Evolutionary conservation across 1,140 invertebrate species (phyloP).

Genomic region (Cotesia chilonis): DNA sequence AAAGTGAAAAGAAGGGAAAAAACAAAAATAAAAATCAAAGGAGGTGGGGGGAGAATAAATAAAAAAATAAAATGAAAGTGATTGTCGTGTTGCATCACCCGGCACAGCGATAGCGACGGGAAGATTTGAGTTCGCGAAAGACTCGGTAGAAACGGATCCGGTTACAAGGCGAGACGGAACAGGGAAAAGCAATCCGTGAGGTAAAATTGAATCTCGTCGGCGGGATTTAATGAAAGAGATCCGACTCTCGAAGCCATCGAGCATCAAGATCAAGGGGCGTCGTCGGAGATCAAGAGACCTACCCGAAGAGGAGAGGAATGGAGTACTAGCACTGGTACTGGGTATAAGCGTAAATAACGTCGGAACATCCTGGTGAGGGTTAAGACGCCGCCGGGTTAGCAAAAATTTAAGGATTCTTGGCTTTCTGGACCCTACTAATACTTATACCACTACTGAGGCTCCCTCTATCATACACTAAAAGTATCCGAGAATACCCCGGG

Average conservation of each 20-base stretch:
- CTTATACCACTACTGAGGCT: neutral
- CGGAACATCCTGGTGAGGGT: neutral
- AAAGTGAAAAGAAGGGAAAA: neutral
- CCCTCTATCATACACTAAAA: neutral
- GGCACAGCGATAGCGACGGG: neutral
- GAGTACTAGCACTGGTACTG: neutral
- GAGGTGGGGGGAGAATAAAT: neutral
- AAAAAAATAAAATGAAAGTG: no score
- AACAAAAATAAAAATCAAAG: neutral
- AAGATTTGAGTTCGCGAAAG: neutral
- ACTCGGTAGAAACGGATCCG: slow-evolving; percentile 43
- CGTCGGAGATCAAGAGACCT: slow-evolving; percentile 44
- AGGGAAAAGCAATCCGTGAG: slow-evolving; percentile 62
- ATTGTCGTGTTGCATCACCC: neutral
- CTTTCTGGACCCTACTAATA: slow-evolving; percentile 15
- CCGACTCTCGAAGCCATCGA: slow-evolving; percentile 42
- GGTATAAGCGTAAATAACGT: slow-evolving; percentile 13
- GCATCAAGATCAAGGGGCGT: slow-evolving; percentile 58
- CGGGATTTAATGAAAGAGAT: slow-evolving; percentile 60
- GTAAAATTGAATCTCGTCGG: slow-evolving; percentile 62
- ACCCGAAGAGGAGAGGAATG: slow-evolving; percentile 35
- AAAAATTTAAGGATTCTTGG: slow-evolving; percentile 1
- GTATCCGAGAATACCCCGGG: slow-evolving; percentile 12
- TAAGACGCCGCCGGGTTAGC: neutral
- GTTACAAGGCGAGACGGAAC: slow-evolving; percentile 53